Evolutionary conservation across 2,113 vertebrate species (phyloP), one percentile per base, ranked within the genome.

Genomic region (Cryptotis parvus): DNA sequence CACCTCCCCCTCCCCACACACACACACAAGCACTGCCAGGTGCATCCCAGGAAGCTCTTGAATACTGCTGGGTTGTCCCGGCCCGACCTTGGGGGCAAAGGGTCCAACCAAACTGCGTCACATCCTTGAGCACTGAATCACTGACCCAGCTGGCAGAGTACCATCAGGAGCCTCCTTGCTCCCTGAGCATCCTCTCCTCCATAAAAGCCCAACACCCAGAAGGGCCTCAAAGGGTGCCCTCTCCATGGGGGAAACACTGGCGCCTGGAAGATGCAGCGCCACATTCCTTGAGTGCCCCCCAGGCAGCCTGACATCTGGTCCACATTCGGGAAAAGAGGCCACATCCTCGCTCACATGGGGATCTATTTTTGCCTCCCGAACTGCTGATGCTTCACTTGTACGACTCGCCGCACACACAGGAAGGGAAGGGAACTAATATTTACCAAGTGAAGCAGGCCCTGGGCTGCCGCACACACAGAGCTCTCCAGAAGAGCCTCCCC

Each of bases 301-400:
- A 91, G 92, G 91, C 94, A 84, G 91, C 80, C 94, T 91, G 94
- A 95, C 95, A 97, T 97, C 96, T 97, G 96, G 96, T 95, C 95
- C 79, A 82, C 95, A 94, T 91, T 80, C 63, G 45, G 91, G 94
- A 91, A 91, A 85, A 81, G 93, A 92, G 95, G 90, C 92, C 91
- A 74, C 92, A 96, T 95, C 97, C 96, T 97, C 55, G 55, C 55
- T 58, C 95, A 83, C 94, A 95, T 75, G 95, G 94, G 87, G 89
- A 89, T 78, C 91, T 96, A 90, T 96, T 94, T 86, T 22, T 93
- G 93, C 88, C 55, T 94, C 95, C 87, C 39, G 89, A 80, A 79
- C 75, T 76, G 68, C 68, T 94, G 95, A 95, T 92, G 94, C 95
- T 92, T 90, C 63, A 45, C 89, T 93, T 1, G 11, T 85, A n/a